A percentile compares a stretch with the other conserved stretches of the same genome.
These are phyloP conservation scores for Etia nguti DNA, from an alignment of 2,113 vertebrate species.

Conservation along the genomic window DNA sequence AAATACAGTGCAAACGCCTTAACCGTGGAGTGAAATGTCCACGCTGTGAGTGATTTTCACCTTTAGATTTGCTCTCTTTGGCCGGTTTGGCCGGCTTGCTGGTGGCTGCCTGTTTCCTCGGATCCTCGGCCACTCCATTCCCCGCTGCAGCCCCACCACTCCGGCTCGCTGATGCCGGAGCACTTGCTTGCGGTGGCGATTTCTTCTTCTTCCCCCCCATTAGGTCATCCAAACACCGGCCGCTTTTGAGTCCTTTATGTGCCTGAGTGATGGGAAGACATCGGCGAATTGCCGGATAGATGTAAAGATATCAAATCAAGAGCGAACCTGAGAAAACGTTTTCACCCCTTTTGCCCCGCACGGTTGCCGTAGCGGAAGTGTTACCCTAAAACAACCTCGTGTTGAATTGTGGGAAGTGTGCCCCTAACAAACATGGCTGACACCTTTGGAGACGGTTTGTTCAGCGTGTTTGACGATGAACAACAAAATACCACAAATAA, in stretches of 20 bases:
- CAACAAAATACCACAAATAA: conserved; percentile 70
- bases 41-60: background rate
- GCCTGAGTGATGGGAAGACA: background rate
- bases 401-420: conserved; percentile 46
- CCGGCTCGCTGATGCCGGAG: conserved; percentile 40
- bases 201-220: conserved; percentile 96
- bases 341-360: background rate
- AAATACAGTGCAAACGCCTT: background rate
- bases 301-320: background rate
- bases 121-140: conserved; percentile 59
- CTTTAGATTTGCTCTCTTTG: conserved; percentile 72
- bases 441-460: conserved; percentile 87
- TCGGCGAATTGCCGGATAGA: background rate
- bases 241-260: background rate
- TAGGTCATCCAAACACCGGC: background rate
- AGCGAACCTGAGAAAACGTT: background rate
- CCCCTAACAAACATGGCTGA: conserved; percentile 81
- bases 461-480: conserved; percentile 93
- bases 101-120: conserved; percentile 55
- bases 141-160: conserved; percentile 52
- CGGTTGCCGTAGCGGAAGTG: background rate
- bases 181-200: conserved; percentile 40
- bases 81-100: conserved; percentile 48
- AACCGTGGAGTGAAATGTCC: too few relatives aligned
- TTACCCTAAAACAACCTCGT: background rate